Evolutionary conservation across 1,140 invertebrate genomes (phyloP).

Genomic region (fruit fly (Drosophila melanogaster)): DNA sequence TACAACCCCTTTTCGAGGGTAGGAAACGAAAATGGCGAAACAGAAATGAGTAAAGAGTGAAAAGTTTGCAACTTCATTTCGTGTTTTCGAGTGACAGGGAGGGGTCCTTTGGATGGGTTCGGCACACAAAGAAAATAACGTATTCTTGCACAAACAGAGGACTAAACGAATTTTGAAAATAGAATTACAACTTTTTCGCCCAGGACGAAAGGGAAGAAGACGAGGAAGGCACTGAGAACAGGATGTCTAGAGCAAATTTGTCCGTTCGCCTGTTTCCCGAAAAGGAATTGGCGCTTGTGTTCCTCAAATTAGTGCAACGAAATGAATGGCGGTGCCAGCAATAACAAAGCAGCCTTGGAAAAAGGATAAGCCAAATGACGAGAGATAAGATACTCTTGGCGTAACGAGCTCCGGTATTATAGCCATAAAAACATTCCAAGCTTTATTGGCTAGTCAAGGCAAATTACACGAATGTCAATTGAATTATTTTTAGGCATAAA

Average conservation of each 20-base stretch:
- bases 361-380: neutral
- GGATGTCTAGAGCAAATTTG: slow-evolving; percentile 70
- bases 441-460: too few species aligned
- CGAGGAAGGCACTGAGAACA: slow-evolving; percentile 12
- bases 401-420: neutral
- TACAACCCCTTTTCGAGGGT: neutral
- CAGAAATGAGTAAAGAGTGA: slow-evolving; percentile 43
- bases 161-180: slow-evolving; percentile 83
- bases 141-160: slow-evolving; percentile 79
- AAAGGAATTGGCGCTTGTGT: slow-evolving; percentile 41
- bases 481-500: too few species aligned
- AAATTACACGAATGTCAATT: neutral
- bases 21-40: slow-evolving; percentile 30
- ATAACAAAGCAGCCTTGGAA: slow-evolving; percentile 46
- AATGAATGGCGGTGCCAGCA: slow-evolving; percentile 52
- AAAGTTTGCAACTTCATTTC: slow-evolving; percentile 80
- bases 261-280: slow-evolving; percentile 39
- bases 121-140: slow-evolving; percentile 73
- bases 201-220: slow-evolving; percentile 36
- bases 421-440: too few species aligned
- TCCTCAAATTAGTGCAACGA: slow-evolving; percentile 70
- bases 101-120: neutral
- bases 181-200: slow-evolving; percentile 79
- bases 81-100: slow-evolving; percentile 34
- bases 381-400: slow-evolving; percentile 5